Evolutionary conservation across 2,113 vertebrate species (phyloP), one percentile per base, ranked within the genome.

Genomic region (Puffinus mauretanicus): DNA sequence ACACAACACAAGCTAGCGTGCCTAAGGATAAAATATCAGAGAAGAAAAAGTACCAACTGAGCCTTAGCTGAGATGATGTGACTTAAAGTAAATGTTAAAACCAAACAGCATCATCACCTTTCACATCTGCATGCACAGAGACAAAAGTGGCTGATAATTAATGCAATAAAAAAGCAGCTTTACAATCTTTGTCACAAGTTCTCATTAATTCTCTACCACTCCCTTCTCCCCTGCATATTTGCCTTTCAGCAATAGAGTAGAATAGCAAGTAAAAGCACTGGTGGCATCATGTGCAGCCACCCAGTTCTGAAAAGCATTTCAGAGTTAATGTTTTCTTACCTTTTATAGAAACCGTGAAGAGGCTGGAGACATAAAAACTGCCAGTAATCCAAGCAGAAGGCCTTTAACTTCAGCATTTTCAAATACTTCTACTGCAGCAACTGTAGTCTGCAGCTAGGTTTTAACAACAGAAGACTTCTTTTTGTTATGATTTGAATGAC

Each of bases 331-430:
- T 82, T 92, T 71, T 54, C 99, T 97, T 99, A 99, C 99, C 99
- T 99, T 98, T 98, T 99, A 98, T 99, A 99, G 98, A 99, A 98
- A 52, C 98, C 98, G 11, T 98, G 98, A 80, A 99, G 98, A 55
- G 99, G 99, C 98, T 99, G 99, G 24, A 99, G 98, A 97, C 99
- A 99, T 75, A 99, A 98, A 95, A 99, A 99, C 97, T 99, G 99
- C 99, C 99, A 99, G 97, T 99, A 99, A 98, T 99, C 99, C 99
- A 99, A 98, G 98, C 99, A 99, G 93, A 99, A 98, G 65, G 99
- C 98, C 98, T 99, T 99, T 81, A 99, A 97, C 98, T 99, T 99
- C 98, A 99, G 97, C 99, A 99, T 99, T 97, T 96, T 98, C 95
- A 61, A 44, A 75, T 13, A 21, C 87, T 90, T 58, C 67, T 20